Percentiles rank a stretch among this genome's conserved stretches.
These are phyloP conservation scores for Tetramorium bicarinatum DNA, from an alignment of 2,888 invertebrate species.

Conservation along the genomic window DNA sequence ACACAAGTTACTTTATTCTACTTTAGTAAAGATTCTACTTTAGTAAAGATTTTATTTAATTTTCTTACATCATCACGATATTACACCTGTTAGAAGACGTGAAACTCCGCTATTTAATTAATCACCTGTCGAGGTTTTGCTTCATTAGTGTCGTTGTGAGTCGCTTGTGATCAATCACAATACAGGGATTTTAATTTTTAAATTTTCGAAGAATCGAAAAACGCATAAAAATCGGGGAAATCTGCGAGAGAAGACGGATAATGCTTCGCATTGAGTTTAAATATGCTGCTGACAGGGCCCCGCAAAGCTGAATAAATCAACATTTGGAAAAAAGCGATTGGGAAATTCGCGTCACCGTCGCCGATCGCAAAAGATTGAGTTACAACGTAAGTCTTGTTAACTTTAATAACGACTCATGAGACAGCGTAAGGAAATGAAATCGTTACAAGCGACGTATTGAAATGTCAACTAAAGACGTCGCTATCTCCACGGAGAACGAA, in stretches of 20 bases:
- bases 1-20: not conserved
- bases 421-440: not conserved
- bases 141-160: slow-evolving; percentile 15
- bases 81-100: not conserved
- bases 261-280: not conserved
- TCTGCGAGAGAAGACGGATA: not conserved
- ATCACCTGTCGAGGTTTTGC: slow-evolving; percentile 2
- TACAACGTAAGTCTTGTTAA: not conserved
- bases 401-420: not conserved
- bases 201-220: not conserved
- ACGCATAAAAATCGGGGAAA: not conserved
- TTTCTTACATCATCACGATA: slow-evolving; percentile 1
- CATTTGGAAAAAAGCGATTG: not conserved
- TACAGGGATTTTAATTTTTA: not conserved
- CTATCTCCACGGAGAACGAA: not conserved
- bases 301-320: not conserved
- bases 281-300: too few relatives aligned
- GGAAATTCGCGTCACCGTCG: not conserved
- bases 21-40: too few relatives aligned
- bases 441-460: slow-evolving; percentile 20
- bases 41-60: slow-evolving; percentile 14
- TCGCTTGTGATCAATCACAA: slow-evolving; percentile 14
- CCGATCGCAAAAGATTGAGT: not conserved
- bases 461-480: slow-evolving; percentile 57
- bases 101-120: slow-evolving; percentile 5